Evolutionary conservation across 2,797 vertebrate genomes (phyloP).

Genomic region (Margarornis squamiger): DNA sequence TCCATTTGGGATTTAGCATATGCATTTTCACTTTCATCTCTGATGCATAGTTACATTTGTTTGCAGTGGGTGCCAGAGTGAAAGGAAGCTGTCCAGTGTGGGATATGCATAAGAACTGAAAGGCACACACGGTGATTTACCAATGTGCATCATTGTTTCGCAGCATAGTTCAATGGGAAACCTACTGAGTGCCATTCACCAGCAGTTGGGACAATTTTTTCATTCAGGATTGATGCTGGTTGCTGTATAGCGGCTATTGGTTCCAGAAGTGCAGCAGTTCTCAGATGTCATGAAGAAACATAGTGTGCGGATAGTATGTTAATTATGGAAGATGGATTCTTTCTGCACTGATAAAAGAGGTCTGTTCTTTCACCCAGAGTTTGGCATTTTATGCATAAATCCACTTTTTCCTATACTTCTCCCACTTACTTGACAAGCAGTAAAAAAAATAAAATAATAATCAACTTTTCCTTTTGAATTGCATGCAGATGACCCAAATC

Average conservation of each 20-base stretch:
- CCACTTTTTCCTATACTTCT: conserved; percentile 14
- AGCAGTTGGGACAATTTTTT: conserved; percentile 59
- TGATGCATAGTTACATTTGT: conserved; percentile 68
- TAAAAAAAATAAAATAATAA: neutral
- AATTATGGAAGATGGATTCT: conserved; percentile 46
- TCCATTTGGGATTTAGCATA: conserved; percentile 71
- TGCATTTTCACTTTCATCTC: conserved; percentile 73
- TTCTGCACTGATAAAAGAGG: neutral
- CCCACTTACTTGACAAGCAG: conserved; percentile 23
- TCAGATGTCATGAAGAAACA: conserved; percentile 40
- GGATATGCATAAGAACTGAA: conserved; percentile 68
- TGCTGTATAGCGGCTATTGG: conserved; percentile 19
- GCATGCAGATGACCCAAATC: conserved; percentile 23
- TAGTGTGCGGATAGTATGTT: neutral
- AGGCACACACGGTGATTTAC: conserved; percentile 61
- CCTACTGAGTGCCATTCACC: conserved; percentile 64
- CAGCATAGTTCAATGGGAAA: conserved; percentile 52
- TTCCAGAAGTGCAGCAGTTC: conserved; percentile 45
- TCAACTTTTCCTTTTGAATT: conserved; percentile 42
- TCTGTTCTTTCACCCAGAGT: neutral
- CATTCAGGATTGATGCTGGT: conserved; percentile 47
- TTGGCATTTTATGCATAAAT: conserved; percentile 29
- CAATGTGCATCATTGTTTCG: conserved; percentile 61
- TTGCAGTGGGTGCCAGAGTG: conserved; percentile 65
- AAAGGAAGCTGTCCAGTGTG: conserved; percentile 70